phyloP scores from a whole-genome alignment of 2,797 vertebrate genomes.

The Rhinatrema bivittatum region DNA sequence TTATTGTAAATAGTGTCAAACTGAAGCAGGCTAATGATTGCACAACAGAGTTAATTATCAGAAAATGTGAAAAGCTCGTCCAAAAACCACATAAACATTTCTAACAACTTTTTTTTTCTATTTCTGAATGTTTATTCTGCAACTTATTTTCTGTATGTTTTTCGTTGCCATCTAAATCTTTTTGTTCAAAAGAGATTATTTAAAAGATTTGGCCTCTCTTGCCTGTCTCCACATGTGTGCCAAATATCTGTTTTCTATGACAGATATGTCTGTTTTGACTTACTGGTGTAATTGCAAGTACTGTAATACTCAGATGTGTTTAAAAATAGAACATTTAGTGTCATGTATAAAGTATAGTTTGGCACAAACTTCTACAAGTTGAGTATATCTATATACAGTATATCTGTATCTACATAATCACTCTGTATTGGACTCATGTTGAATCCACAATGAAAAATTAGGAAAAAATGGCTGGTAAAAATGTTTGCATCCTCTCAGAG shows the following conservation, averaged over 20 bases:
- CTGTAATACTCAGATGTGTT: slow-evolving; percentile 27
- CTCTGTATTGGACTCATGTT: slow-evolving; percentile 1
- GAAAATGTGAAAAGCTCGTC: slow-evolving; percentile 4
- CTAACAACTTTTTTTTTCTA: too few species aligned
- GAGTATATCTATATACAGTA: slow-evolving; percentile 1
- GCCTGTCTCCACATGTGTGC: slow-evolving; percentile 13
- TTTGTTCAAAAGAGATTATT: slow-evolving; percentile 34
- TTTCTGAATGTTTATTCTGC: slow-evolving; percentile 21
- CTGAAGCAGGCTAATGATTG: slow-evolving; percentile 5
- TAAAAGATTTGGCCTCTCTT: slow-evolving; percentile 28
- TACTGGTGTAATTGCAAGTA: slow-evolving; percentile 30
- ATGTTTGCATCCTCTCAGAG: background rate
- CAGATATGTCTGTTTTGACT: slow-evolving; percentile 36
- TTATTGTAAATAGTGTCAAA: background rate
- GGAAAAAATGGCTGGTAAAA: background rate
- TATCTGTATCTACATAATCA: too few species aligned
- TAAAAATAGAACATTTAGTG: slow-evolving; percentile 23
- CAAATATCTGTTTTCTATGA: slow-evolving; percentile 48
- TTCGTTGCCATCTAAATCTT: slow-evolving; percentile 18
- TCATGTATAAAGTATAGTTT: background rate
- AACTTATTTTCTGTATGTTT: slow-evolving; percentile 16
- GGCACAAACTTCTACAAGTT: background rate
- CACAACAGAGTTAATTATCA: slow-evolving; percentile 1
- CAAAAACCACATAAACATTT: slow-evolving; percentile 1
- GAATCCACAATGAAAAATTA: background rate